phyloP scores from a whole-genome alignment of 2,888 invertebrate genomes.

The Nomada flava region DNA sequence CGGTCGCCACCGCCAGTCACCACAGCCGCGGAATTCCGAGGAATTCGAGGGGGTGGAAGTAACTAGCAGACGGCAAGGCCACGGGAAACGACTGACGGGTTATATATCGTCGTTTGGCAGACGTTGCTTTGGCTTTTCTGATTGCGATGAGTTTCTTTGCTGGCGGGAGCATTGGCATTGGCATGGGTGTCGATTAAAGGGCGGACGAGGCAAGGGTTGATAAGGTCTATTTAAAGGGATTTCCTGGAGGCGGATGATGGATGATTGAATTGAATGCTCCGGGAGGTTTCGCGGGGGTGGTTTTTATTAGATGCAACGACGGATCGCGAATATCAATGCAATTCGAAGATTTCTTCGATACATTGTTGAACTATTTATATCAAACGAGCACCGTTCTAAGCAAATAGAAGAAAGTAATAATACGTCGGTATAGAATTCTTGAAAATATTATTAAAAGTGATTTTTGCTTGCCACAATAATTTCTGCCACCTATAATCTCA shows the following conservation, averaged over 20 bases:
- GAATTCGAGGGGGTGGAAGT: conserved; percentile 55
- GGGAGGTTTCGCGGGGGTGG: too few species aligned
- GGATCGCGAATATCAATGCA: too few species aligned
- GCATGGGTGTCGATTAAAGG: not conserved
- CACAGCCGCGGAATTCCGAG: conserved; percentile 73
- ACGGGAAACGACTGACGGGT: conserved; percentile 1
- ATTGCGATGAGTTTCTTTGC: conserved; percentile 77
- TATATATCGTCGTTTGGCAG: conserved; percentile 73
- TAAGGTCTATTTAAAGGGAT: not conserved
- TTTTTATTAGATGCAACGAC: too few species aligned
- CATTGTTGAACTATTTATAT: too few species aligned
- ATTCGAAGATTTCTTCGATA: too few species aligned
- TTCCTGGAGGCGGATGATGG: not conserved
- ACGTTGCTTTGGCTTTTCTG: conserved; percentile 71
- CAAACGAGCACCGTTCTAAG: too few species aligned
- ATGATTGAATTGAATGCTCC: not conserved
- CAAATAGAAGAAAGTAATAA: too few species aligned
- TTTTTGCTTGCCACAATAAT: too few species aligned
- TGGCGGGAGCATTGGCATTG: conserved; percentile 46
- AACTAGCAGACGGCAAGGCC: conserved; percentile 33
- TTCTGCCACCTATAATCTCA: too few species aligned
- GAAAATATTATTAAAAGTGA: too few species aligned
- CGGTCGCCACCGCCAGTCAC: conserved; percentile 82
- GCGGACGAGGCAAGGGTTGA: not conserved
- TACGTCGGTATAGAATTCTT: too few species aligned